Evolutionary conservation across 2,888 invertebrate species (phyloP), one percentile per base, ranked within the genome.

Genomic region (Clistopyga incitator): DNA sequence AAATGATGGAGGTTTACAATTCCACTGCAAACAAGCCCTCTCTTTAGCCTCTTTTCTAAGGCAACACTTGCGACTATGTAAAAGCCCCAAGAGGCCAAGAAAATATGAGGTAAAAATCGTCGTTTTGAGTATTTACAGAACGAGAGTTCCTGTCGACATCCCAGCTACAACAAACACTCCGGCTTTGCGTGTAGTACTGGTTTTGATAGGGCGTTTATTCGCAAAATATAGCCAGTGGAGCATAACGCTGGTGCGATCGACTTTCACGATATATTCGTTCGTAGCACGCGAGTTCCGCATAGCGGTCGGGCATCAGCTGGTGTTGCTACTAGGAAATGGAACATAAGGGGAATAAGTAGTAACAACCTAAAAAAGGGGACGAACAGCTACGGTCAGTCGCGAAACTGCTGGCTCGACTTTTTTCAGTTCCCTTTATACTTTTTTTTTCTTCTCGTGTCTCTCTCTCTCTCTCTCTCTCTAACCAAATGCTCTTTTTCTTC

Each of bases 261-360:
- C 59, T 70, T 50, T 42, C 8, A 4, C 52, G 64, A 71, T 54
- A 71, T 65, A 78, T 70, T 38, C 64, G 45, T 65, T 20, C 54
- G 54, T 71, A 71, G 54, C 71, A 71, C 78, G 71, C 78, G 71
- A 71, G 18, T 29, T 34, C 6, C 74, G 71, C n/a, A 25, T n/a
- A 47, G 56, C 34, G 71, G 59, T 65, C 64, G 38, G 50, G 59
- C 59, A 74, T 74, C 74, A 74, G 74, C 74, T 61, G 74, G 18
- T 15, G 59, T 61, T 68, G 47, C 47, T n/a, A 47, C 42, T 50
- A 15, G 61, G 15, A 74, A 50, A 74, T 61, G 74, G 47, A 50
- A 29, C 74, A 29, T 10, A 34, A 50, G 61, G 47, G 29, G 47
- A 61, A 50, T 61, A 74, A 61, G 50, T 38, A 42, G 25, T 29